Evolutionary conservation across 2,113 vertebrate species (phyloP).

Genomic region (Vombatus ursinus): DNA sequence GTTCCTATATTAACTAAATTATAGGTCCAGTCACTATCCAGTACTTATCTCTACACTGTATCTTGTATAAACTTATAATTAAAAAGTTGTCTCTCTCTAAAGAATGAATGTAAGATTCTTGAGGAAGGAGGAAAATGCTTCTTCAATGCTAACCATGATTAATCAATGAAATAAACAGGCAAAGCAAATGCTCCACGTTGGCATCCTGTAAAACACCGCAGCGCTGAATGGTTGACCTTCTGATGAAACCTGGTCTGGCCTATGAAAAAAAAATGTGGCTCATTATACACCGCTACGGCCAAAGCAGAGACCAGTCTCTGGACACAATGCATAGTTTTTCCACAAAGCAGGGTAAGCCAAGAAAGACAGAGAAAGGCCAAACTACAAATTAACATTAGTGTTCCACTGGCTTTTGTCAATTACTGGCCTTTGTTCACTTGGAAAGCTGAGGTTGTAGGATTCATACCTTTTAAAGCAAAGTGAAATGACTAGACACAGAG

Average conservation of each 20-base stretch:
- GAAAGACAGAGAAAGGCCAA: background rate
- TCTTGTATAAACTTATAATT: background rate
- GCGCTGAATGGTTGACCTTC: conserved; percentile 20
- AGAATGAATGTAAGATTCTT: background rate
- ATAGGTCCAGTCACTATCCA: background rate
- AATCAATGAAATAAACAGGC: background rate
- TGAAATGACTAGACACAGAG: conserved; percentile 7
- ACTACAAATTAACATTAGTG: background rate
- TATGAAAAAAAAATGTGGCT: background rate
- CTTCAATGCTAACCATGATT: conserved; percentile 21
- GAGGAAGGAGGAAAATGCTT: background rate
- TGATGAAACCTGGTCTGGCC: background rate
- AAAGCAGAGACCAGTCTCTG: background rate
- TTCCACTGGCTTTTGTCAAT: background rate
- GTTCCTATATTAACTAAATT: background rate
- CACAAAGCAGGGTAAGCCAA: background rate
- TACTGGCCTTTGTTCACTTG: background rate
- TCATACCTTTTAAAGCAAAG: conserved; percentile 3
- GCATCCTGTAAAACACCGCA: conserved; percentile 3
- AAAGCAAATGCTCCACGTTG: background rate
- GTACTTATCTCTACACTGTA: background rate
- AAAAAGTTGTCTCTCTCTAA: background rate
- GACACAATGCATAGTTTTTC: background rate
- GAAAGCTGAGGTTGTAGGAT: conserved; percentile 10
- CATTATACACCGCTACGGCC: too few species aligned